Conservation (phyloP, 1,140 invertebrate species). For the Papilio polyxenes region DNA sequence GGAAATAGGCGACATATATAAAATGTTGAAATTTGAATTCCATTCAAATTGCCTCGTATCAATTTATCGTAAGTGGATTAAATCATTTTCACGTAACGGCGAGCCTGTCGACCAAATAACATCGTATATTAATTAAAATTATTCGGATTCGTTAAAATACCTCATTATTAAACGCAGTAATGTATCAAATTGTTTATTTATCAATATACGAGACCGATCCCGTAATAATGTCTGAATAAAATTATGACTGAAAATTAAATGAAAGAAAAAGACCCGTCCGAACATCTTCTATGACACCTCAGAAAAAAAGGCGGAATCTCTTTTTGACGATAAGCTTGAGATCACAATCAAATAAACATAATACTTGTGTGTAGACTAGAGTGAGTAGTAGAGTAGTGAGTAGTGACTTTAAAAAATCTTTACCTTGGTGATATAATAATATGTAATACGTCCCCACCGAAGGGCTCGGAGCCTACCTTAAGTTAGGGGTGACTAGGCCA, state of each 20-base stretch:
- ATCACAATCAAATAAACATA: no score
- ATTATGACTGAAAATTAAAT: neutral
- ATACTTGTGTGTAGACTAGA: no score
- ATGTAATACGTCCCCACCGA: no score
- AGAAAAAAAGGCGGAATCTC: no score
- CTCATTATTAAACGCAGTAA: neutral
- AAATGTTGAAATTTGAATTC: slow-evolving; percentile 8
- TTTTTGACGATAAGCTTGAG: no score
- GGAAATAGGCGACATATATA: neutral
- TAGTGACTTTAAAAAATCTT: no score
- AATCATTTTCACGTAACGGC: neutral
- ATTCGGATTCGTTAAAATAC: slow-evolving; percentile 2
- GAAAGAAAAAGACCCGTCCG: no score
- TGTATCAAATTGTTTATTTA: neutral
- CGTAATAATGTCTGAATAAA: neutral
- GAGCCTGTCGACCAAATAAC: slow-evolving; percentile 12
- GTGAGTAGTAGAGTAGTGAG: no score
- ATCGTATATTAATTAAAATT: slow-evolving; percentile 19
- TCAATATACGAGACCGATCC: neutral
- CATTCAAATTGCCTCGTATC: slow-evolving; percentile 17
- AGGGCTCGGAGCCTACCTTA: no score
- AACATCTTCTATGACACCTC: no score
- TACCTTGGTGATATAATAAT: no score
- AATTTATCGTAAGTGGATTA: slow-evolving; percentile 18
- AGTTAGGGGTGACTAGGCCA: no score